A percentile compares a stretch with the other conserved stretches of the same genome.
Conservation (phyloP, 2,888 invertebrate species). For the Dastarcus helophoroides region DNA sequence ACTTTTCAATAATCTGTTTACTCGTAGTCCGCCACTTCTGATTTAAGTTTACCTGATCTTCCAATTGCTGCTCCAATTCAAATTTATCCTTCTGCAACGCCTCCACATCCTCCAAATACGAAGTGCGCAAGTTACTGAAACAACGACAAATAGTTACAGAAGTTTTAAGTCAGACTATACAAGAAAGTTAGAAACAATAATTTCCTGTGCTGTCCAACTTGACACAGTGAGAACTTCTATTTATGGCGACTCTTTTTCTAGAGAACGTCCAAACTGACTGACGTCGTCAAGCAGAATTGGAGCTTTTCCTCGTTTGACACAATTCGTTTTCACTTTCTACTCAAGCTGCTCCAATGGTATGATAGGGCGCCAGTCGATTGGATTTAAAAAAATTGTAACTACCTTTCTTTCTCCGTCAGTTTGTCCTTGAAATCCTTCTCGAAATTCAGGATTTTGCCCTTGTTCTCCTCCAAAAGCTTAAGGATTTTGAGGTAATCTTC, state of each 20-base stretch:
- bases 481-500: slow-evolving; percentile 25
- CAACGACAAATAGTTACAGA: no score
- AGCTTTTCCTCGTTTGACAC: no score
- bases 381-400: slow-evolving; percentile 2
- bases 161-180: slow-evolving; percentile 1
- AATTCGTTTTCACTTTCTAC: no score
- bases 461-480: slow-evolving; percentile 22
- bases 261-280: no score
- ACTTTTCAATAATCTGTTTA: slow-evolving; percentile 47
- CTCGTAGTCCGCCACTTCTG: slow-evolving; percentile 54
- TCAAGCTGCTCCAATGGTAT: no score
- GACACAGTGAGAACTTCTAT: no score
- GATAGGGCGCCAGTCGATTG: no score
- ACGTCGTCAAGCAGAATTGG: no score
- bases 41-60: slow-evolving; percentile 47
- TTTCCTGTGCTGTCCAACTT: no score
- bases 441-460: slow-evolving; percentile 24
- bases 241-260: no score
- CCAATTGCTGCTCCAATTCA: slow-evolving; percentile 47
- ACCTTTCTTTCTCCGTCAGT: slow-evolving; percentile 17
- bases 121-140: slow-evolving; percentile 16
- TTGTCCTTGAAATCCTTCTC: slow-evolving; percentile 24
- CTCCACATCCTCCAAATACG: slow-evolving; percentile 18
- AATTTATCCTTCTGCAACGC: slow-evolving; percentile 27
- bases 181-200: slow-evolving; percentile 1